Percentiles rank a stretch among this genome's conserved stretches.
phyloP scores from a whole-genome alignment of 1,140 invertebrate genomes.

The Drosophila teissieri region DNA sequence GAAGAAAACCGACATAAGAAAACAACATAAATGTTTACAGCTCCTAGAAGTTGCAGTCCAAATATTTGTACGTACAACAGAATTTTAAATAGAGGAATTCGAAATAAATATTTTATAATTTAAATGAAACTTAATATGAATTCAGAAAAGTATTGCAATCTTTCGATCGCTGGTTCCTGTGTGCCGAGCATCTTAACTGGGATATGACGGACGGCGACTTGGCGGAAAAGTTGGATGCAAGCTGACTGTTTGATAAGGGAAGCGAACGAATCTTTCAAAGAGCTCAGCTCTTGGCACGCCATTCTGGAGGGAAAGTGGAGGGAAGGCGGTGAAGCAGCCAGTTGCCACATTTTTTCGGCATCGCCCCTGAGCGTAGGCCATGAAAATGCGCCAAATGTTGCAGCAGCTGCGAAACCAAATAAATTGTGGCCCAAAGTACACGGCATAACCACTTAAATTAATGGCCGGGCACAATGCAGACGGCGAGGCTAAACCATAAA shows the following conservation, averaged over 20 bases:
- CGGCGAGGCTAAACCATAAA: conserved; percentile 21
- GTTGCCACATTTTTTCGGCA: conserved; percentile 44
- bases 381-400: conserved; percentile 63
- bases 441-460: conserved; percentile 46
- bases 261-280: conserved; percentile 57
- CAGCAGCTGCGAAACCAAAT: conserved; percentile 33
- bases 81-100: no score
- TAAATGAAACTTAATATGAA: background rate
- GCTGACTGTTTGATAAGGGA: conserved; percentile 63
- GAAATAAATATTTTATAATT: no score
- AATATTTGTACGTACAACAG: no score
- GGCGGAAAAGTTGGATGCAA: conserved; percentile 48
- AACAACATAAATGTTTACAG: no score
- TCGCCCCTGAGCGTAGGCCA: conserved; percentile 46
- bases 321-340: conserved; percentile 8
- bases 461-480: conserved; percentile 31
- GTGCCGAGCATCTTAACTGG: conserved; percentile 3
- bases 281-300: conserved; percentile 32
- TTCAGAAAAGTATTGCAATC: no score
- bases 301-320: conserved; percentile 9
- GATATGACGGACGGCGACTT: conserved; percentile 54
- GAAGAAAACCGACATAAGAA: background rate
- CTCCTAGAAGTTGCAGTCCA: no score
- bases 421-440: conserved; percentile 42
- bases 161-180: background rate